phyloP scores from a whole-genome alignment of 2,113 vertebrate genomes.

The Neomonachus schauinslandi region DNA sequence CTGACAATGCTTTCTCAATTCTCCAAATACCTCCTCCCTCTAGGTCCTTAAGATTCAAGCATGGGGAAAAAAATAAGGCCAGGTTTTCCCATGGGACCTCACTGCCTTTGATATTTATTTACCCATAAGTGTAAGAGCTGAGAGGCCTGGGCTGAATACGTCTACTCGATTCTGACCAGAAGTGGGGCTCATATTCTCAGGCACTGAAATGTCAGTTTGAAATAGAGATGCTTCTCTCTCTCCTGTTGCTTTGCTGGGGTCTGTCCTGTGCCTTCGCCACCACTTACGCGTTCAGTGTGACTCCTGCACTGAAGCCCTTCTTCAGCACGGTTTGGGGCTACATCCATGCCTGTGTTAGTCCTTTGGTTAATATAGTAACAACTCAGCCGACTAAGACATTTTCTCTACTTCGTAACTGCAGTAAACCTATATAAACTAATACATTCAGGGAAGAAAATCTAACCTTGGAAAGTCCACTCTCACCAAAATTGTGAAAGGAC shows the following conservation, averaged over 20 bases:
- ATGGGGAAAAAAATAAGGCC: background rate
- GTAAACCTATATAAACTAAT: background rate
- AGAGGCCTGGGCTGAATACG: background rate
- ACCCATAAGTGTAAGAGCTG: background rate
- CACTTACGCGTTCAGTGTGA: background rate
- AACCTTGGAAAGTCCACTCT: background rate
- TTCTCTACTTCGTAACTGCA: background rate
- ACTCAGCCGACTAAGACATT: background rate
- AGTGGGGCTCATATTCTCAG: background rate
- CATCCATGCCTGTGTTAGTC: background rate
- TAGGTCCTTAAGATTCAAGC: background rate
- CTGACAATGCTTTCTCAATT: background rate
- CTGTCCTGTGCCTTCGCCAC: background rate
- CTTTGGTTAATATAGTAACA: background rate
- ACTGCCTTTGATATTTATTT: background rate
- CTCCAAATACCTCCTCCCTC: background rate
- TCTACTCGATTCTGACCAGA: background rate
- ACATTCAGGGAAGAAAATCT: background rate
- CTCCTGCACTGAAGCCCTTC: background rate
- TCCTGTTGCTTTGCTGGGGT: rapidly evolving
- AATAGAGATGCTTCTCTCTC: background rate
- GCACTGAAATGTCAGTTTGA: background rate
- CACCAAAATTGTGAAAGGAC: background rate
- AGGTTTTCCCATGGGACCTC: background rate
- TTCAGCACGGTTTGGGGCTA: rapidly evolving